Evolutionary conservation across 2,888 invertebrate species (phyloP).

Genomic region (Limnephilus lunatus): DNA sequence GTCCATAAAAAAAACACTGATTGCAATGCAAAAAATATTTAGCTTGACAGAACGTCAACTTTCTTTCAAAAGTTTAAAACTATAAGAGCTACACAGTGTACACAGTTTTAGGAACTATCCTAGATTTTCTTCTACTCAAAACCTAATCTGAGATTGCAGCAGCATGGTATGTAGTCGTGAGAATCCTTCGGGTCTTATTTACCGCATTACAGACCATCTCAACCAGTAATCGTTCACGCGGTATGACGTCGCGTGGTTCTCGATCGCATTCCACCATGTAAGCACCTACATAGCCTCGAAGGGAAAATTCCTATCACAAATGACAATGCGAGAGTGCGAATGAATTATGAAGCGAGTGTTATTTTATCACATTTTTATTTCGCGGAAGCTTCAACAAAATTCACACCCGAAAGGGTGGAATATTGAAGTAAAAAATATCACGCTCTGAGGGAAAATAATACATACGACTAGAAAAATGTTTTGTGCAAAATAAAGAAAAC

Average conservation of each 20-base stretch:
- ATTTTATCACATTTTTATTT: not conserved
- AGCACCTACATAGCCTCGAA: not conserved
- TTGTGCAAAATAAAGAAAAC: no score
- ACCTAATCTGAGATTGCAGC: not conserved
- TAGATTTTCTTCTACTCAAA: not conserved
- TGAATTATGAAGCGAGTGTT: not conserved
- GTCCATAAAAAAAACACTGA: no score
- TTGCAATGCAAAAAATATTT: no score
- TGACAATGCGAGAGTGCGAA: not conserved
- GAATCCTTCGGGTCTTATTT: not conserved
- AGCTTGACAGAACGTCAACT: no score
- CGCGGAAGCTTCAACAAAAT: not conserved
- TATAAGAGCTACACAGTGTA: not conserved
- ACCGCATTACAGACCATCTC: not conserved
- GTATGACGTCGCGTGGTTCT: not conserved
- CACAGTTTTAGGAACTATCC: not conserved
- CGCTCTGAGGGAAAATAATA: no score
- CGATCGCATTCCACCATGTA: not conserved
- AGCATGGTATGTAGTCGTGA: not conserved
- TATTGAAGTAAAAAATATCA: not conserved
- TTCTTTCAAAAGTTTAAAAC: no score
- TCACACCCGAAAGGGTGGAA: not conserved
- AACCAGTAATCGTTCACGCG: not conserved
- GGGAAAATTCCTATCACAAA: not conserved
- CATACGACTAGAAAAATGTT: no score